These are phyloP conservation scores for Rhodophaea formosa DNA, from an alignment of 2,888 invertebrate genomes.

Conservation along the genomic window DNA sequence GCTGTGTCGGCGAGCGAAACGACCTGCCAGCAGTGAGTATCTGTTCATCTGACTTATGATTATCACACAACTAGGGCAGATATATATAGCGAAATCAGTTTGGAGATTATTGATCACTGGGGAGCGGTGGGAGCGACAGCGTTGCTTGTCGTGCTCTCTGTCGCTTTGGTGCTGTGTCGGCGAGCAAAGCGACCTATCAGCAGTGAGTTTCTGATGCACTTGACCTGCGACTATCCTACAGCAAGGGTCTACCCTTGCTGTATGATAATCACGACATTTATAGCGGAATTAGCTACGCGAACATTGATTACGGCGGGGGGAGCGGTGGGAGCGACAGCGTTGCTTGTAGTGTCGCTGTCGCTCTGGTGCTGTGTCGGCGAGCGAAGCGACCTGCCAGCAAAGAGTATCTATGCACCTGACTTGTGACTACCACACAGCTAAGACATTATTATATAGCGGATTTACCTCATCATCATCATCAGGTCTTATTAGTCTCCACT, in stretches of 20 bases:
- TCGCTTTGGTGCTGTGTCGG: constrained; percentile 60
- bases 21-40: constrained; percentile 57
- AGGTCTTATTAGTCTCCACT: too few relatives aligned
- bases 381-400: constrained; percentile 57
- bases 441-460: too few relatives aligned
- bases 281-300: too few relatives aligned
- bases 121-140: constrained; percentile 63
- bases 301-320: constrained; percentile 70
- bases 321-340: constrained; percentile 60
- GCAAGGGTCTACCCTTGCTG: too few relatives aligned
- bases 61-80: too few relatives aligned
- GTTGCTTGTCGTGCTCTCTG: constrained; percentile 53
- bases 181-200: constrained; percentile 57
- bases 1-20: constrained; percentile 59
- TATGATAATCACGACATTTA: too few relatives aligned
- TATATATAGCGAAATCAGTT: too few relatives aligned
- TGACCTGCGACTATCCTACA: neutral
- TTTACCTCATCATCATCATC: too few relatives aligned
- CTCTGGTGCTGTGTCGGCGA: constrained; percentile 61
- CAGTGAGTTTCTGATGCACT: constrained; percentile 43
- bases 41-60: neutral
- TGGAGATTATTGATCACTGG: constrained; percentile 70
- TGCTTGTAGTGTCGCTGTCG: constrained; percentile 55
- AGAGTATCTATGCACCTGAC: too few relatives aligned
- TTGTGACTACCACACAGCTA: too few relatives aligned